Evolutionary conservation across 2,797 vertebrate species (phyloP), one percentile per base, ranked within the genome.

Genomic region (Calcarius lapponicus): DNA sequence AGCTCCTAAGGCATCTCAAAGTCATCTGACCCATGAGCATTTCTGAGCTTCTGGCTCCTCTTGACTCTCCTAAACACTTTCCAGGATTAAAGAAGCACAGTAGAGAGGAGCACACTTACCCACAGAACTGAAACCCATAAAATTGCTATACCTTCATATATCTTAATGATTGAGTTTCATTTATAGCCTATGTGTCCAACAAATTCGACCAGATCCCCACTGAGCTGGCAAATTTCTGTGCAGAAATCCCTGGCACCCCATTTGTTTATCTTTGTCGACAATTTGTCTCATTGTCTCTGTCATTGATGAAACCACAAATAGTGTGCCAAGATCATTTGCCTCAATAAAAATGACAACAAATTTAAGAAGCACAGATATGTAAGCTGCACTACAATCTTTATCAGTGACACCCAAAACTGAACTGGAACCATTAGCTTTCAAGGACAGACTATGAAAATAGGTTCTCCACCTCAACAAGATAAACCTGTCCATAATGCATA

Each of bases 201-300:
- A 4, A 67, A 69, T 60, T 94, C 17, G 74, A 64, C 34, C 32
- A 76, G 76, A 82, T 92, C 76, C 50, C 16, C 1, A 18, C 43
- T 73, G 90, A 90, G 74, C 45, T 82, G 71, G 78, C 67, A 86
- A 60, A 82, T 48, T 74, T 93, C 80, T 90, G 60, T 58, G 64
- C 53, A 94, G 91, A 92, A 96, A 91, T 88, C 64, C 71, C 67
- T 90, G 90, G 91, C 95, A 95, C 53, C 38, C 43, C 60, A 51
- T 91, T 96, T 91, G 88, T 95, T 96, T 95, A 92, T 96, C 74
- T 87, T 96, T 82, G 93, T 84, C 1, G 1, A 95, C 88, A 86
- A 82, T 93, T 96, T 96, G 82, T 95, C 56, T 96, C 85, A 92
- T 95, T 96, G 95, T 96, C 76, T 92, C 56, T 90, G 80, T 83